Base-by-base conservation (phyloP, 2,113 vertebrate species). In the Phodopus roborovskii region DNA sequence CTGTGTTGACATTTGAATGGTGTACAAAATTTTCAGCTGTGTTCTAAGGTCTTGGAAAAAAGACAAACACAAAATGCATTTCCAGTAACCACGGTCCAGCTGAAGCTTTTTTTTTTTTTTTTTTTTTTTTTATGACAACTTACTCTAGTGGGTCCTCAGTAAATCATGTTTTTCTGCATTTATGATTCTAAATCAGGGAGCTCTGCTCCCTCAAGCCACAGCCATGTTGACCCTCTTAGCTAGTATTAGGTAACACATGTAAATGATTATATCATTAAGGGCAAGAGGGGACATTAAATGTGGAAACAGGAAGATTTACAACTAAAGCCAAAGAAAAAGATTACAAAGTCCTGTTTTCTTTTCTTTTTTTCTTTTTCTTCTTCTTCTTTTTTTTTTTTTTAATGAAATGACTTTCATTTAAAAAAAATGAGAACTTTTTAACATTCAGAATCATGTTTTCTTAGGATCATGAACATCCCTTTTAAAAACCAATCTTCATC, bases 391-490 rank as follows among this genome's bases (percentile, higher is more conserved):
- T 45, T 45, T 45, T 74, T 90, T 96, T 56, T 16, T n/a, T 64
- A 56, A 56, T 56, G 53, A 56, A 56, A 56, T 56, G 53, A 2
- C 53, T 56, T 56, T 50, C 50, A 50, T 62, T 62, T 62, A 16
- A 15, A 36, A 85, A 33, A 82, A 58, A n/a, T 30, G 58, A 62
- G 56, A 42, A 26, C 70, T 71, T 48, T 79, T 71, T 26, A 24
- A 58, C 58, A 58, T 64, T 95, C 64, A 68, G 36, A 87, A 82
- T 85, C n/a, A 83, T 74, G 86, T 95, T 96, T 19, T 84, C 48
- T 92, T 66, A 74, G 36, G 20, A 77, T 93, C 78, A 95, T 96
- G 84, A 77, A 75, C 9, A 50, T 85, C 89, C 60, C 20, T 96
- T 92, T 86, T 91, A 62, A 95, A 91, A 68, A 33, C 2, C 22